These are phyloP conservation scores for Meda fulgida DNA, from an alignment of 2,797 vertebrate genomes.

Conservation along the genomic window DNA sequence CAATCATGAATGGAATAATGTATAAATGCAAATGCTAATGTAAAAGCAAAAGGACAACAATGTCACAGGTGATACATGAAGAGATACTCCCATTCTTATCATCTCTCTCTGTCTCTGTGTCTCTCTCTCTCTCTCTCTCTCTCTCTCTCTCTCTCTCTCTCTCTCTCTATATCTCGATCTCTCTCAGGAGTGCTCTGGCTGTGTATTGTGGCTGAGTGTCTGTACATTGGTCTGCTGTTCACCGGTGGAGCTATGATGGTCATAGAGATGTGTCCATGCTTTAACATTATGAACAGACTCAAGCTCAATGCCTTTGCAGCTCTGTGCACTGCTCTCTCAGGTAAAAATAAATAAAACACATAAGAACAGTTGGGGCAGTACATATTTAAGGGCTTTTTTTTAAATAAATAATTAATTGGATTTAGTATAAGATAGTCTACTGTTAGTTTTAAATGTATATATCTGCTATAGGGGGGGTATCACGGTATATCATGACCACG, in stretches of 20 bases:
- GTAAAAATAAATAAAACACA: constrained; percentile 67
- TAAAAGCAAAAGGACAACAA: background rate
- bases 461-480: too few species aligned
- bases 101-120: too few species aligned
- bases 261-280: constrained; percentile 80
- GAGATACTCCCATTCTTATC: background rate
- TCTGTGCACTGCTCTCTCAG: constrained; percentile 88
- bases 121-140: constrained; percentile 1
- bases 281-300: constrained; percentile 82
- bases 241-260: constrained; percentile 81
- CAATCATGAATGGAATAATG: background rate
- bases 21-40: background rate
- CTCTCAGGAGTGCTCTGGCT: constrained; percentile 85
- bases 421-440: background rate
- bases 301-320: constrained; percentile 90
- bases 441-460: background rate
- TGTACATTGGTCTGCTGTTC: constrained; percentile 84
- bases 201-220: constrained; percentile 84
- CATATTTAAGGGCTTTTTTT: background rate
- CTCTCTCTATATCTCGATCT: constrained; percentile 32
- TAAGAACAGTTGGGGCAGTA: background rate
- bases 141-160: background rate
- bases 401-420: background rate
- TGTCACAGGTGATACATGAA: background rate
- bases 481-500: too few species aligned